Evolutionary conservation across 1,140 invertebrate genomes (phyloP), one percentile per base, ranked within the genome.

Genomic region (Choristoneura fumiferana): DNA sequence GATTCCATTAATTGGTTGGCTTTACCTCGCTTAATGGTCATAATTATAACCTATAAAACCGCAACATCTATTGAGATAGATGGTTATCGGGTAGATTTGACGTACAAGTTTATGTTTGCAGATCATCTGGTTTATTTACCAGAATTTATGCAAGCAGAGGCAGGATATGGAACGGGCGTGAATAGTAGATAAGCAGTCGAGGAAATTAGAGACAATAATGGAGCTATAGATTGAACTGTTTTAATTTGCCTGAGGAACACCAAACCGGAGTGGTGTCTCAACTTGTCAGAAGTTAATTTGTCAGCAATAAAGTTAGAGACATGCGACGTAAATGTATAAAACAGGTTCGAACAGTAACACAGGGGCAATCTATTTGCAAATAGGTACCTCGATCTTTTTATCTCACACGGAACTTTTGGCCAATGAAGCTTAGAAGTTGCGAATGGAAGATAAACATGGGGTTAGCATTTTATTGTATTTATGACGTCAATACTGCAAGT

Each of bases 221-320:
- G 22, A 49, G 22, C 43, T 43, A 22, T 17, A 43, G 17, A 43
- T 43, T 49, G 22, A n/a, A 33, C 43, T 18, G 15, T 43, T 43
- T 43, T 17, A 43, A 49, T 15, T 12, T 14, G 43, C 43, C 43
- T 13, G 43, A 49, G 43, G 18, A 29, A 49, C 9, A 22, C 43
- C 0, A 49, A 49, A 22, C 43, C 18, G 18, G 43, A 49, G 43
- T 12, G 18, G 18, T n/a, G 22, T 49, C 43, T 22, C 12, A 49
- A 49, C 43, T 33, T 49, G 43, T 49, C 43, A 12, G 2, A 49
- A 49, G 43, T 49, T 49, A 49, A 49, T 22, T 22, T 49, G 43
- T 49, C 43, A 49, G 43, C 1, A 22, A 49, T 17, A 49, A 49
- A 49, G 18, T 15, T 22, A 49, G 22, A 17, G 17, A 29, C 43